A percentile compares a stretch with the other conserved stretches of the same genome.
Evolutionary conservation across 2,888 invertebrate species (phyloP).

Genomic region (Coenonympha arcania): DNA sequence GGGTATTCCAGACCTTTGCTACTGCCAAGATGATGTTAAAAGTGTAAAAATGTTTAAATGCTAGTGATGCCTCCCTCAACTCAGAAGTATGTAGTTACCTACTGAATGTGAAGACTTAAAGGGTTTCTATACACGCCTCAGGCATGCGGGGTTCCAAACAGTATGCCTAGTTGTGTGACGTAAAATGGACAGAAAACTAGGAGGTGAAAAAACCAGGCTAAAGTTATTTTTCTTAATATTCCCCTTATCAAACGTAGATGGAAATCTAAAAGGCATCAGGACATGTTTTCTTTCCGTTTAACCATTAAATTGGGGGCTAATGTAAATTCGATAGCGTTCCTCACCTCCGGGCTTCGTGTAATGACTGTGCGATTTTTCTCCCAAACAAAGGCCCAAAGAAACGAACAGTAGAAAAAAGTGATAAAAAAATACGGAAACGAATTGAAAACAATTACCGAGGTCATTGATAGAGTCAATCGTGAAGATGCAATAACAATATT

Average conservation of each 20-base stretch:
- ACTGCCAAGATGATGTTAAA: no score
- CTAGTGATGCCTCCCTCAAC: no score
- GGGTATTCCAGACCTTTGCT: no score
- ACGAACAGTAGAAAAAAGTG: slow-evolving; percentile 32
- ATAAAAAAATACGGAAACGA: slow-evolving; percentile 45
- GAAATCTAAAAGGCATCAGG: neutral
- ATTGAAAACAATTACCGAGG: slow-evolving; percentile 58
- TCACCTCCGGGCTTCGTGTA: slow-evolving; percentile 20
- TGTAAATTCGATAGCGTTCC: slow-evolving; percentile 24
- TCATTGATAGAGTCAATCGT: neutral
- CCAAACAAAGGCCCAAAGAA: slow-evolving; percentile 13
- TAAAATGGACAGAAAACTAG: no score
- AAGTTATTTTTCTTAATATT: neutral
- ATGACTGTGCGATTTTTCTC: slow-evolving; percentile 24
- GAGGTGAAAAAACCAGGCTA: no score
- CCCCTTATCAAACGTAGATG: neutral
- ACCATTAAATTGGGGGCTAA: slow-evolving; percentile 16
- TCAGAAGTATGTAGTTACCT: no score
- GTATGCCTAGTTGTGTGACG: no score
- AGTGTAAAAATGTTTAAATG: no score
- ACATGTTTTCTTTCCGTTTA: neutral
- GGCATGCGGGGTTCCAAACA: no score
- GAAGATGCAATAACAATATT: no score
- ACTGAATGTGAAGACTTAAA: no score
- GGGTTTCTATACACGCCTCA: no score